Base-by-base conservation (phyloP, 2,113 vertebrate species). In the Burhinus bistriatus region DNA sequence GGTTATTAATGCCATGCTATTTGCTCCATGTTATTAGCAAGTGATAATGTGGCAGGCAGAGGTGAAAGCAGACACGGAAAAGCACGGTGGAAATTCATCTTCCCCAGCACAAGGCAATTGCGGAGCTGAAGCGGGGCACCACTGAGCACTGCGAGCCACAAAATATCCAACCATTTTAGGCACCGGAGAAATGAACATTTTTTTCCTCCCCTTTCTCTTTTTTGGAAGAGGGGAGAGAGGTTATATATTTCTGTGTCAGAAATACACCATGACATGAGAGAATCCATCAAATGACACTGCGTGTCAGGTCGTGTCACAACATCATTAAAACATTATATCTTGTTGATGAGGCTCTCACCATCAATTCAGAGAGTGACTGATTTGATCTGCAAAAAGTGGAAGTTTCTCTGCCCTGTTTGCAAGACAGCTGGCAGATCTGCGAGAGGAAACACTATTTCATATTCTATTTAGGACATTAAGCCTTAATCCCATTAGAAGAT, bases 251-350 rank as follows among this genome's bases (percentile, higher is more conserved):
- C 97, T 96, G 89, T 97, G 97, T 97, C 98, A 98, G 95, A 98
- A 98, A 98, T 90, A 77, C 5, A 26, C 95, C 36, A 6, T 96
- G 97, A 98, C 97, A 97, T 47, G 15, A 97, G 96, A 92, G 96
- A 97, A 98, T 98, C 97, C 97, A 98, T 98, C 98, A 98, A 97
- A 94, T 88, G 97, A 91, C 97, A 98, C 95, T n/a, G 93, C 45
- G 26, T 98, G 98, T 98, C 98, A 98, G 98, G 98, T 97, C 97
- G n/a, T 98, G 98, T 98, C 98, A 98, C 98, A 98, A 98, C 98
- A 98, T 98, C 98, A 98, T 98, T 98, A 98, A 98, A 98, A 97
- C 97, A 97, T 98, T 98, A 97, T 83, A 98, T 97, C 97, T 98
- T 96, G 90, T 94, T 98, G 98, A 98, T 97, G 97, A 98, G 97